These are phyloP conservation scores for Ladona fulva DNA, from an alignment of 1,140 invertebrate genomes.

Conservation along the genomic window DNA sequence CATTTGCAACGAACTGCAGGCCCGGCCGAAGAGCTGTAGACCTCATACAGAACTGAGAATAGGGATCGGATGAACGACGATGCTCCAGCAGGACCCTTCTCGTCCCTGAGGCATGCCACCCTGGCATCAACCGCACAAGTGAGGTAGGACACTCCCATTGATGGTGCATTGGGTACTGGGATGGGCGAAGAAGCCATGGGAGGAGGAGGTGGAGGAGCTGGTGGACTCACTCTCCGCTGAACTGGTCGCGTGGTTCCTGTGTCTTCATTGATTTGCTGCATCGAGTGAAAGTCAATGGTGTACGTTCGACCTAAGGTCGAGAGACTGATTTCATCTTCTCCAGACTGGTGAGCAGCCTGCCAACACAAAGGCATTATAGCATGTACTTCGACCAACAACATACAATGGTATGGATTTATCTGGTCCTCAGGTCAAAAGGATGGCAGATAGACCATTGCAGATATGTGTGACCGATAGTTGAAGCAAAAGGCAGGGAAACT, in stretches of 20 bases:
- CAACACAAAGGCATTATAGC: conserved; percentile 26
- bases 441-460: not conserved
- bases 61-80: conserved; percentile 76
- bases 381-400: not conserved
- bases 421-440: not conserved
- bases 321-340: conserved; percentile 89
- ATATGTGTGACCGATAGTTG: not conserved
- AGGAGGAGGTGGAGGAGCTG: conserved; percentile 37
- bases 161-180: conserved; percentile 25
- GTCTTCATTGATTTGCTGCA: conserved; percentile 98
- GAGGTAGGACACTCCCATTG: conserved; percentile 7
- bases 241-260: conserved; percentile 86
- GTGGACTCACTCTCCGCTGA: conserved; percentile 55
- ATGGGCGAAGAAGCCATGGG: conserved; percentile 34
- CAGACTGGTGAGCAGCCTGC: conserved; percentile 82
- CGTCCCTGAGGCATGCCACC: conserved; percentile 49
- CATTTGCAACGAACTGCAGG: conserved; percentile 96
- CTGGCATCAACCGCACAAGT: conserved; percentile 43
- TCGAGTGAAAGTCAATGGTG: conserved; percentile 90
- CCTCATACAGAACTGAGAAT: conserved; percentile 88
- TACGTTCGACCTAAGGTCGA: conserved; percentile 86
- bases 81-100: conserved; percentile 46
- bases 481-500: not conserved
- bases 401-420: too few relatives aligned
- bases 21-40: conserved; percentile 94